Base-by-base conservation (phyloP, 2,113 vertebrate genomes). In the Isurus oxyrinchus region DNA sequence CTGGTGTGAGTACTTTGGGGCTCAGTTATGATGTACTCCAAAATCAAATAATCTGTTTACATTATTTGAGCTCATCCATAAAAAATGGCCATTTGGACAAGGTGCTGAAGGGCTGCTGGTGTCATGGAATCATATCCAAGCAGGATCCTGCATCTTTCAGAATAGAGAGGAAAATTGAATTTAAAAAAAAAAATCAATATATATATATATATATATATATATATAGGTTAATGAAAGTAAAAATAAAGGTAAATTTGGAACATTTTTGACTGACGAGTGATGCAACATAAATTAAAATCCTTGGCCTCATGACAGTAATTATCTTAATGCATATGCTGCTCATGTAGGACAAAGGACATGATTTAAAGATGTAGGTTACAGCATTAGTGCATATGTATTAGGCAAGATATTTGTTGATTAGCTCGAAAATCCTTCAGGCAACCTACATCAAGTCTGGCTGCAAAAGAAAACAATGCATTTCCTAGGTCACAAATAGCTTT, bases 201-300 rank as follows among this genome's bases (percentile, higher is more conserved):
- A 49, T 81, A 27, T 16, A 67, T 91, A 67, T 40, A 44, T 76
- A 76, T 76, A 49, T 76, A 76, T 76, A 49, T 81, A 27, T 16
- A 67, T 91, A 67, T 40, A 44, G 31, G 40, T 49, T 88, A 67
- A 94, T 67, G 61, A 69, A 95, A 95, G 40, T 95, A 40, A 94
- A 94, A 44, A n/a, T 91, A 49, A 27, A 67, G 63, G 19, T 67
- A 27, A 44, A 61, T 67, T 67, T 67, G 35, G 31, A 90, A 61
- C 4, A n/a, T 16, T 14, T 91, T 61, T n/a, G 4, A 61, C 55
- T 61, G 31, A 59, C 0, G 55, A 69, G 23, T 95, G 66, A 67
- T 95, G 10, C 94, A 94, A 94, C 21, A 94, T n/a, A 67, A 95
- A 67, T 95, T 16, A 95, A 67, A 95, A 95, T 95, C 40, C 14